phyloP scores from a whole-genome alignment of 1,140 invertebrate genomes.

The Hirudo medicinalis region DNA sequence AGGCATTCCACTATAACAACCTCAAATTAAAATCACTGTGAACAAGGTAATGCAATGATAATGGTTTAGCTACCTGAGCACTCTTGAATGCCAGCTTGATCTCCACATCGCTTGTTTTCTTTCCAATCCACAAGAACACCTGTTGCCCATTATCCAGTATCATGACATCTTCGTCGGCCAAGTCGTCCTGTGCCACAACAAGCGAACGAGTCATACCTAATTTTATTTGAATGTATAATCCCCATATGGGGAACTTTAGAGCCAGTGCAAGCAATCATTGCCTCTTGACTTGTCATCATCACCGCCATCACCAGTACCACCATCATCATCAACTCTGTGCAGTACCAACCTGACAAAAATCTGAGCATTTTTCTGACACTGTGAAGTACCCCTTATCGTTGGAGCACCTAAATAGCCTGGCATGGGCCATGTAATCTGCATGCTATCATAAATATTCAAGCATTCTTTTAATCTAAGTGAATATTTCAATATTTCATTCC shows the following conservation, averaged over 20 bases:
- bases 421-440: constrained; percentile 84
- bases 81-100: constrained; percentile 97
- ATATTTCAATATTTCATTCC: not conserved
- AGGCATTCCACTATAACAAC: too few species aligned
- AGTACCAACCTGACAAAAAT: constrained; percentile 82
- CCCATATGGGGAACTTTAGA: not conserved
- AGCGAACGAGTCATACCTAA: too few species aligned
- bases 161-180: constrained; percentile 99
- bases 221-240: not conserved
- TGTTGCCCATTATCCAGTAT: constrained; percentile 94
- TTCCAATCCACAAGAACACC: constrained; percentile 94
- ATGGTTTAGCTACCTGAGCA: constrained; percentile 59
- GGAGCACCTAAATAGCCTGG: constrained; percentile 88
- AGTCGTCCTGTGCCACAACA: constrained; percentile 61
- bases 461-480: not conserved
- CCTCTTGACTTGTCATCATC: too few species aligned
- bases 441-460: constrained; percentile 41
- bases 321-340: not conserved
- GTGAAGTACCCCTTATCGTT: constrained; percentile 99
- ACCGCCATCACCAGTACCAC: too few species aligned
- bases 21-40: too few species aligned
- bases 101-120: constrained; percentile 91
- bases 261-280: not conserved
- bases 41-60: too few species aligned
- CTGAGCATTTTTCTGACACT: constrained; percentile 96